These are phyloP conservation scores for Colletes latitarsis DNA, from an alignment of 1,140 invertebrate genomes.

Conservation along the genomic window DNA sequence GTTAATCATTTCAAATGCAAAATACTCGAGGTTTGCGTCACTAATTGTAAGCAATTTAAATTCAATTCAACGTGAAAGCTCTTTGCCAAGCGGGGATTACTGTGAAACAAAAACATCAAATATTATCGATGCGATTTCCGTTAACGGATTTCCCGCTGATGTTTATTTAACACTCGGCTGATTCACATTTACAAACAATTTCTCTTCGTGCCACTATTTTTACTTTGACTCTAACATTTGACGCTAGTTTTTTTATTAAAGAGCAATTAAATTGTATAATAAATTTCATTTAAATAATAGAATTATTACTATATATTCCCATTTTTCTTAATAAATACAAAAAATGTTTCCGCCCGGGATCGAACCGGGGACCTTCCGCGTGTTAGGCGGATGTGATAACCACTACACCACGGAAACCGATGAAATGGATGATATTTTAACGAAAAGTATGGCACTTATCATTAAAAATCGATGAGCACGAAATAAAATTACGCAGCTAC, in stretches of 20 bases:
- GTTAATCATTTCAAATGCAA: no score
- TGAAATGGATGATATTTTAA: fast-evolving
- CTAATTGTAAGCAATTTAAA: no score
- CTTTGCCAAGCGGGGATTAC: not conserved
- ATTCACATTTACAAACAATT: not conserved
- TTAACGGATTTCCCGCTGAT: not conserved
- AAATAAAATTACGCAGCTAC: not conserved
- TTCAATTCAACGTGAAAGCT: no score
- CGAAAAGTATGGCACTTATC: no score
- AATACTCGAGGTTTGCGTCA: no score
- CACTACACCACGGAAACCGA: conserved; percentile 66
- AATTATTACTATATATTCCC: not conserved
- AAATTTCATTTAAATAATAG: not conserved
- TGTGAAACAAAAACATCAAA: not conserved
- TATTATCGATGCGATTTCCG: not conserved
- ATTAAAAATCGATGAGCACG: no score
- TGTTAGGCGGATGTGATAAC: conserved; percentile 67
- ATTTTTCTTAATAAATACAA: conserved; percentile 18
- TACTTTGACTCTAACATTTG: not conserved
- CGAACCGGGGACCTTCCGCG: conserved; percentile 66
- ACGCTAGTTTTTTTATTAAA: not conserved
- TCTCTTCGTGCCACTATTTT: not conserved
- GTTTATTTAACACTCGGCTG: not conserved
- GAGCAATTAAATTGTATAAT: not conserved
- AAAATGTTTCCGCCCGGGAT: conserved; percentile 66